Evolutionary conservation across 2,888 invertebrate genomes (phyloP), one percentile per base, ranked within the genome.

Genomic region (Drosophila paracracens): DNA sequence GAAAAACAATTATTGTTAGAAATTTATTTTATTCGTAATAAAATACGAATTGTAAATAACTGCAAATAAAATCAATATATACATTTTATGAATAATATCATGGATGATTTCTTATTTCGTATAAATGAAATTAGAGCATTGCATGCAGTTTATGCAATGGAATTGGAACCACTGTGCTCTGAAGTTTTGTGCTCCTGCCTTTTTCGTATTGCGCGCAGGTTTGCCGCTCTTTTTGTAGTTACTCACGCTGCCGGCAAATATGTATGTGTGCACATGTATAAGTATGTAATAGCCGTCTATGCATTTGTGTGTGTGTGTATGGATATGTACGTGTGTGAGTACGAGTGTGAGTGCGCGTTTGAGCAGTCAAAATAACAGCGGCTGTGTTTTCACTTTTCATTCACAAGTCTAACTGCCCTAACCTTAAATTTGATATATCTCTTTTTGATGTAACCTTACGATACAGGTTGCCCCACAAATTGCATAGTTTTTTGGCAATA

Each of bases 341-440:
- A 60, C 8, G 35, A 48, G 33, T 58, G 67, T 76, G 64, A 62
- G 74, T 68, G 71, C 63, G 78, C 63, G 64, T 71, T 71, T 66
- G 62, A 75, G 68, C 73, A 79, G 77, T 77, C 79, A 85, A 79
- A 88, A 83, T 74, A 84, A 77, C 83, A 88, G 70, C 76, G 71
- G 53, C 84, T 48, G 52, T 68, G 81, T 79, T 87, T 87, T 87
- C 87, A 87, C 87, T 87, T 87, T 87, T 65, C 76, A 90, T 83
- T 70, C 57, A 67, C 58, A 57, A 65, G 50, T 36, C 72, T 46
- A 61, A 57, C 36, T 54, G 66, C 59, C 51, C 86, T 67, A 74
- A 79, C 56, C 68, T 71, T 70, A 62, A 71, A 79, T 70, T 64
- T 51, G 46, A 46, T 11, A 38, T 50, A 35, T 36, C 10, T 38